Percentiles rank a stretch among this genome's conserved stretches.
These are phyloP conservation scores for Phrynocephalus versicolor DNA, from an alignment of 2,113 vertebrate species.

Conservation along the genomic window DNA sequence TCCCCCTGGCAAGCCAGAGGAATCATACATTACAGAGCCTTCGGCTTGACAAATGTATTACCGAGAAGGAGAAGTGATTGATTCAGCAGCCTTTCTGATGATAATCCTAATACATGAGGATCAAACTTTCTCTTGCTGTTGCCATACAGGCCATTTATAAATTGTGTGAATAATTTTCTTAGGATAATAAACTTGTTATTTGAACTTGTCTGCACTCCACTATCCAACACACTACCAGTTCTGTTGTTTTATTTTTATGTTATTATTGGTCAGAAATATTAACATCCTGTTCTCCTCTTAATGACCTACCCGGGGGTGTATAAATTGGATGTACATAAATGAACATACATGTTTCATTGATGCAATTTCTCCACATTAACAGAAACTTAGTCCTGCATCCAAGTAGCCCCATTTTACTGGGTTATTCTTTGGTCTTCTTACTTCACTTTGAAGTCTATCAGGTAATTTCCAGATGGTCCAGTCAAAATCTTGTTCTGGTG, in stretches of 20 bases:
- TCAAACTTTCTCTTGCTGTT: neutral
- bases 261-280: neutral
- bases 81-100: neutral
- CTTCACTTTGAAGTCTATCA: no score
- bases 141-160: neutral
- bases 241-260: neutral
- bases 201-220: neutral
- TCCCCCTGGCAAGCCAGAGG: neutral
- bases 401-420: no score
- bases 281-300: neutral
- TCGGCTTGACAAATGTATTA: constrained; percentile 5
- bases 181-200: neutral
- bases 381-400: no score
- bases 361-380: no score
- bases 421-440: no score
- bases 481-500: no score
- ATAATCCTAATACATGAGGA: neutral
- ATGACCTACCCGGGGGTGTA: neutral
- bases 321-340: no score
- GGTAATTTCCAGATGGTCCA: no score
- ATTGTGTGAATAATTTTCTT: neutral
- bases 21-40: constrained; percentile 1
- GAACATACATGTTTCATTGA: no score
- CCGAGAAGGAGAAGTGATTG: neutral
- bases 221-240: neutral